These are phyloP conservation scores for Achroia grisella DNA, from an alignment of 1,140 invertebrate species.

Conservation along the genomic window DNA sequence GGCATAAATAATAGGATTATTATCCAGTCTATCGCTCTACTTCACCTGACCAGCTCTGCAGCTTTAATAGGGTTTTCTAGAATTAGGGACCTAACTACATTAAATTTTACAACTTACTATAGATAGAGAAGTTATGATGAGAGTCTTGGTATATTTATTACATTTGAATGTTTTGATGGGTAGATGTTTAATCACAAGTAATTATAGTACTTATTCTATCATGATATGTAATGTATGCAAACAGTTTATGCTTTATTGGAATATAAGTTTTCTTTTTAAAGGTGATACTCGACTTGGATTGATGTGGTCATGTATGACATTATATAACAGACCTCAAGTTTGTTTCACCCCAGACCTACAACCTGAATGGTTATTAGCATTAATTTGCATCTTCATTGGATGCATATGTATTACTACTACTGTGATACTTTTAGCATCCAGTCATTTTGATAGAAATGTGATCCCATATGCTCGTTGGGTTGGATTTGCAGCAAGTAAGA, in stretches of 20 bases:
- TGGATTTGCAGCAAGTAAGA: slow-evolving; percentile 94
- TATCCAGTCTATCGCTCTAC: no score
- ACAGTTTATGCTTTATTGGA: background rate
- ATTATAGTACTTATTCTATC: no score
- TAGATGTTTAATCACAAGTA: no score
- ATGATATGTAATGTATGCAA: slow-evolving; percentile 1
- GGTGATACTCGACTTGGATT: slow-evolving; percentile 92
- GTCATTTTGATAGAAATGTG: slow-evolving; percentile 93
- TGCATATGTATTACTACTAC: slow-evolving; percentile 95
- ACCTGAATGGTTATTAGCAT: slow-evolving; percentile 91
- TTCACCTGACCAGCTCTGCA: no score
- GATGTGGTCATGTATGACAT: slow-evolving; percentile 94
- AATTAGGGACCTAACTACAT: no score
- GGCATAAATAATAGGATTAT: no score
- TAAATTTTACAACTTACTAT: no score
- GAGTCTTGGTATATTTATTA: no score
- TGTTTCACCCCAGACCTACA: slow-evolving; percentile 91
- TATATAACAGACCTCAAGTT: slow-evolving; percentile 90
- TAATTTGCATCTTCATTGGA: slow-evolving; percentile 93
- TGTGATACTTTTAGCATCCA: slow-evolving; percentile 88
- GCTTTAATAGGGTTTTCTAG: no score
- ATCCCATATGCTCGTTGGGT: slow-evolving; percentile 95
- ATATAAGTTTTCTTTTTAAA: slow-evolving; percentile 43
- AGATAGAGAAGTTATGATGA: no score
- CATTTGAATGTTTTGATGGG: no score